Base-by-base conservation (phyloP, 2,113 vertebrate genomes). In the Oncorhynchus gorbuscha region DNA sequence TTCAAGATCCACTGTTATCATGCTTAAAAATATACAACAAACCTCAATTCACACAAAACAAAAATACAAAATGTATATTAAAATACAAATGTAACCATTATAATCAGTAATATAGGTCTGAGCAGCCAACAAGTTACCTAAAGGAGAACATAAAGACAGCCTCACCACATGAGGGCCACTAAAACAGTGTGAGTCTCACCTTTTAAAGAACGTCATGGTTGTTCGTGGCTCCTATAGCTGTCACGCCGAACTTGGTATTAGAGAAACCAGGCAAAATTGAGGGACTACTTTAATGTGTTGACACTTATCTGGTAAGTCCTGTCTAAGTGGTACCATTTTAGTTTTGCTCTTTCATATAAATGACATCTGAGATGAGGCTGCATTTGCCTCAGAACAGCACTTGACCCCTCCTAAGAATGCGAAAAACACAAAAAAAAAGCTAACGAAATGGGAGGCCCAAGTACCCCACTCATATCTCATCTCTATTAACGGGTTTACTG, bases 401-500 rank as follows among this genome's bases (percentile, higher is more conserved):
- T 92, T 93, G 92, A 94, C 92, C 91, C 85, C 86, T 86, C 83
- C 69, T 81, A 91, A 92, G 91, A 93, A 92, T 91, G 88, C 88
- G 75, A 78, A 71, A 71, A 70, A 70, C 78, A 71, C 32, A 76
- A 30, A 48, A 22, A 22, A 74, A 85, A 84, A 82, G 83, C 84
- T 86, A 92, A 90, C 93, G 83, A 92, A 94, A 94, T 94, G 92
- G 94, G 94, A 94, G 94, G 93, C 94, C 92, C 79, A 72, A 85
- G 88, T 74, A 49, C 83, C 89, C 82, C 80, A 80, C 94, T 94
- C 94, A 87, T 94, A 93, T 93, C 94, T 94, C 93, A 94, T 94
- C 92, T 94, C 92, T 93, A 94, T 94, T 94, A 94, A 94, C 92
- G 88, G 91, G 89, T 94, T 94, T 94, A 94, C 89, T 90, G 92